Base-by-base conservation (phyloP, 1,140 invertebrate species). In the Kradibia gibbosae region DNA sequence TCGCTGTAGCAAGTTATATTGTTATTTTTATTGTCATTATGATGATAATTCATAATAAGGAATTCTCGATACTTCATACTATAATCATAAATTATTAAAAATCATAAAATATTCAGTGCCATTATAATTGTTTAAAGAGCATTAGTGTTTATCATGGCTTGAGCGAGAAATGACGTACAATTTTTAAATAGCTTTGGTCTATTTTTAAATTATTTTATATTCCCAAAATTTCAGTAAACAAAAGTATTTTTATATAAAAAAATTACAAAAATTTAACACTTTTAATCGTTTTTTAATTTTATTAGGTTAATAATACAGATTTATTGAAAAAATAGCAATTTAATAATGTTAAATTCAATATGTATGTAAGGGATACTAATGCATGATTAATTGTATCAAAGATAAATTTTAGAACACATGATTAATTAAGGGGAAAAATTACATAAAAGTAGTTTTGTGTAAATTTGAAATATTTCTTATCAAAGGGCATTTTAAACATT, bases 391-490 rank as follows among this genome's bases (percentile, higher is more conserved):
- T n/a, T n/a, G n/a, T n/a, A n/a, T n/a, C n/a, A n/a, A n/a, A n/a
- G n/a, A n/a, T n/a, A n/a, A n/a, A n/a, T n/a, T n/a, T n/a, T n/a
- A n/a, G n/a, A n/a, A n/a, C n/a, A n/a, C n/a, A n/a, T n/a, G n/a
- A n/a, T n/a, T n/a, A n/a, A n/a, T n/a, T n/a, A n/a, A n/a, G 39
- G 39, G 5, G n/a, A 25, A 11, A 72, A 45, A 48, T 31, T 28
- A 60, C 31, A 55, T 4, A 60, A 57, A 34, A 62, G 20, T 20
- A 80, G 60, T 73, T 45, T 76, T 81, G 70, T 81, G n/a, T 76
- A 77, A 76, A 76, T 76, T 67, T 60, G 0, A 76, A 71, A 60
- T 67, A 70, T 28, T 60, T 62, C 60, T 81, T 45, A 39, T 75
- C 45, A 70, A 31, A 8, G 60, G 75, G 62, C 60, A 60, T 73